Conservation (phyloP, 64 coral and sea anemone genomes). For the Anthopleura sola region DNA sequence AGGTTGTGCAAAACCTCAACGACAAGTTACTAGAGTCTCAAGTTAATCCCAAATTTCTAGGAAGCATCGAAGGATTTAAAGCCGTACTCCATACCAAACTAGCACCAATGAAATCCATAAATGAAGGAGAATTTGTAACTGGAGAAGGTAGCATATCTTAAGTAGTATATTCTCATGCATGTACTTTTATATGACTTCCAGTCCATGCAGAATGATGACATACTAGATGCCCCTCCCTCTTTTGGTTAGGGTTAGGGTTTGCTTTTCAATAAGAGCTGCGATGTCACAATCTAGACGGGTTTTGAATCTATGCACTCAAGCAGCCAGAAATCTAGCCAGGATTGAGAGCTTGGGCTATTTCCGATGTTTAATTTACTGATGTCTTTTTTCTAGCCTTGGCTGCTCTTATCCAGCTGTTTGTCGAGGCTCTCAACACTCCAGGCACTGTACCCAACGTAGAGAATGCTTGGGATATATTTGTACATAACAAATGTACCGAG, state of each 20-base stretch:
- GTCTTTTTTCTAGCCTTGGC: constrained; percentile 44
- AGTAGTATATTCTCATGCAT: background rate
- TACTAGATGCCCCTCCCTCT: no score
- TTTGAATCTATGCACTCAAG: no score
- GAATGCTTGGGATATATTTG: constrained; percentile 67
- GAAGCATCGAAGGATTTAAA: constrained; percentile 65
- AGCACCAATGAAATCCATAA: constrained; percentile 45
- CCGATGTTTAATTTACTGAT: background rate
- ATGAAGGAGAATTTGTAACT: constrained; percentile 65
- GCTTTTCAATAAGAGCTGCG: no score
- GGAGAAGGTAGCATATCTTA: constrained; percentile 46
- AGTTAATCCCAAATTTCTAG: constrained; percentile 56
- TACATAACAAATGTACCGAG: constrained; percentile 56
- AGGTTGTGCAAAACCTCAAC: constrained; percentile 37
- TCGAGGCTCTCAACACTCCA: constrained; percentile 70
- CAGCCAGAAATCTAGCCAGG: no score
- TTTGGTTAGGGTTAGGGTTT: no score
- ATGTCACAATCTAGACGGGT: no score
- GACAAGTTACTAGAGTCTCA: constrained; percentile 35
- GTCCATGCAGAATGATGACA: background rate
- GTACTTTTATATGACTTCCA: background rate
- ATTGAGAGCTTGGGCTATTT: no score
- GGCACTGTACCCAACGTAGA: constrained; percentile 70
- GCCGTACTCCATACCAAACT: constrained; percentile 28
- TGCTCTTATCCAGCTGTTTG: constrained; percentile 51